Percentiles rank a stretch among this genome's conserved stretches.
Conservation (phyloP, 2,113 vertebrate genomes). For the Neodon shergylaensis region DNA sequence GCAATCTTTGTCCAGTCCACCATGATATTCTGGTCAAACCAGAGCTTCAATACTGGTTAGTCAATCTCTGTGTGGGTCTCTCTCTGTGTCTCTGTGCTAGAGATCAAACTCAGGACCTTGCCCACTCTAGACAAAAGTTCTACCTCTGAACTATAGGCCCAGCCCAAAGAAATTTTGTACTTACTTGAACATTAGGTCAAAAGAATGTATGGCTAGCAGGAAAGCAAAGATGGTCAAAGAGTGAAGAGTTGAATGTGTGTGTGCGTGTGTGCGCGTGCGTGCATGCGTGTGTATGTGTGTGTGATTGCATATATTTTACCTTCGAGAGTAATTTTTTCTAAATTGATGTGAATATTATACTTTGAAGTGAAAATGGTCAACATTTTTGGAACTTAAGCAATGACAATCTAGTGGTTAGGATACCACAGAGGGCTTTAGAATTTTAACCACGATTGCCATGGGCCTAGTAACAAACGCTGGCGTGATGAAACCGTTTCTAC, state of each 20-base stretch:
- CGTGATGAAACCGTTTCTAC: not conserved
- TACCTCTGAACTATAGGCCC: too few relatives aligned
- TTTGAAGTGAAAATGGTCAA: slow-evolving; percentile 28
- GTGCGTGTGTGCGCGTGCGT: not conserved
- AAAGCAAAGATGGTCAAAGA: slow-evolving; percentile 29
- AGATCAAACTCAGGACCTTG: not conserved
- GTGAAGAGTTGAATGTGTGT: slow-evolving; percentile 17
- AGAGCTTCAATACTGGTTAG: not conserved
- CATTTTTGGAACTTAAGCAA: not conserved
- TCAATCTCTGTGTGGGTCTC: not conserved
- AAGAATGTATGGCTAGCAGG: slow-evolving; percentile 43
- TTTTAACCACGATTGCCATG: not conserved
- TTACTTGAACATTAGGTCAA: slow-evolving; percentile 46
- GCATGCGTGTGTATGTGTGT: not conserved
- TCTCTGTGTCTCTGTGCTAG: not conserved
- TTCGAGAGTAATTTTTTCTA: not conserved
- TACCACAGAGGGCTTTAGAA: not conserved
- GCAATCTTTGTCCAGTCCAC: not conserved
- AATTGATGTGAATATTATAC: slow-evolving; percentile 21
- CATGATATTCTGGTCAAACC: not conserved
- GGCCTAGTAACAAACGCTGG: not conserved
- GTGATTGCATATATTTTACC: not conserved
- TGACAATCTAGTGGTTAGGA: not conserved
- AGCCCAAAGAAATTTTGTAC: not conserved
- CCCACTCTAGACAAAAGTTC: not conserved